phyloP scores from a whole-genome alignment of 2,888 invertebrate genomes.

The Sipunculus nudus region DNA sequence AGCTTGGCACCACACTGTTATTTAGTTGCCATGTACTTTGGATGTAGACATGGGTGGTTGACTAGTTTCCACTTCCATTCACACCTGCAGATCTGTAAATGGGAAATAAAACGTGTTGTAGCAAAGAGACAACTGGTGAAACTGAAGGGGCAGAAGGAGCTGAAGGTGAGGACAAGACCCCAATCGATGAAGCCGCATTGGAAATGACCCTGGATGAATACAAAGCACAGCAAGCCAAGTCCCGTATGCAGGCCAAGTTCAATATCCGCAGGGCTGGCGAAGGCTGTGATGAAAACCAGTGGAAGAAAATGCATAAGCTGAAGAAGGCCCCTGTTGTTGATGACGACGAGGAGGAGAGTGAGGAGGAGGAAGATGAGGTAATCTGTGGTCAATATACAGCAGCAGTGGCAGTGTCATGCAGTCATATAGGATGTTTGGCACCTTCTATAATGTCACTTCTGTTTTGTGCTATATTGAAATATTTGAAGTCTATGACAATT shows the following conservation, averaged over 20 bases:
- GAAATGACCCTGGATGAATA: slow-evolving; percentile 94
- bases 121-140: slow-evolving; percentile 1
- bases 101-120: too few relatives aligned
- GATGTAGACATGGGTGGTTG: too few relatives aligned
- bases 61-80: too few relatives aligned
- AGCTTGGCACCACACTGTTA: too few relatives aligned
- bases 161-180: slow-evolving; percentile 36
- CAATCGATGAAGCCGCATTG: slow-evolving; percentile 78
- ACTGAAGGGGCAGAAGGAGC: slow-evolving; percentile 18
- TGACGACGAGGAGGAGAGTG: slow-evolving; percentile 70
- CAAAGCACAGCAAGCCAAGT: slow-evolving; percentile 82
- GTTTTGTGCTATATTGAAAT: too few relatives aligned
- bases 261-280: slow-evolving; percentile 91
- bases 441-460: too few relatives aligned
- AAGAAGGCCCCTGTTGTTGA: slow-evolving; percentile 74
- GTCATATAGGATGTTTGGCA: too few relatives aligned
- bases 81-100: too few relatives aligned
- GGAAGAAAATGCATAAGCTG: slow-evolving; percentile 70
- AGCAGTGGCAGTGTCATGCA: too few relatives aligned
- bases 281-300: slow-evolving; percentile 81
- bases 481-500: too few relatives aligned
- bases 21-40: too few relatives aligned
- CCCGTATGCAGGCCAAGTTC: slow-evolving; percentile 83
- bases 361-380: slow-evolving; percentile 67
- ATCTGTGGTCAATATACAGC: too few relatives aligned